Percentiles rank a stretch among this genome's conserved stretches.
phyloP scores from a whole-genome alignment of 1,140 invertebrate genomes.

The Caenorhabditis elegans region DNA sequence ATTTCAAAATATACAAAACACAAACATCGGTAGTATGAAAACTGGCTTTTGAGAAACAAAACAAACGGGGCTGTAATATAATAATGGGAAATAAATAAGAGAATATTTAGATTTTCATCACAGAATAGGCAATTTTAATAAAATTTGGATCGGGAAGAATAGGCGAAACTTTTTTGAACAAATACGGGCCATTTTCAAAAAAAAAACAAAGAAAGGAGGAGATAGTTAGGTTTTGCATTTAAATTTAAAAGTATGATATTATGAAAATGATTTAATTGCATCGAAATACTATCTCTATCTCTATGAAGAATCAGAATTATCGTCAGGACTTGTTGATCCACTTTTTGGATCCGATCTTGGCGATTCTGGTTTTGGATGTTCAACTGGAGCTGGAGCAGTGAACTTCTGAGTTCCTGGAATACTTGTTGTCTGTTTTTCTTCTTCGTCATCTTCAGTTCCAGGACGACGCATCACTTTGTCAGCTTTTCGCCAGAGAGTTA shows the following conservation, averaged over 20 bases:
- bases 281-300: background rate
- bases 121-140: slow-evolving; percentile 20
- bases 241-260: no score
- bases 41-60: background rate
- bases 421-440: background rate
- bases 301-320: slow-evolving; percentile 13
- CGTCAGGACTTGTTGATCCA: slow-evolving; percentile 15
- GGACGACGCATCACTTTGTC: slow-evolving; percentile 29
- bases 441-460: background rate
- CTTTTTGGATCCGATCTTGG: background rate
- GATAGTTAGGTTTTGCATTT: no score
- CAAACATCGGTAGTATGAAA: no score
- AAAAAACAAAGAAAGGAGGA: background rate
- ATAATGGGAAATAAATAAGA: background rate
- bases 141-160: background rate
- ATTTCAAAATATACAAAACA: no score
- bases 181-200: background rate
- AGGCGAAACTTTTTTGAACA: slow-evolving; percentile 8
- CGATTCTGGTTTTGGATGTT: slow-evolving; percentile 7
- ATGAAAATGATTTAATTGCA: no score
- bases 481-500: slow-evolving; percentile 50
- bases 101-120: background rate
- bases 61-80: background rate
- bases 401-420: background rate
- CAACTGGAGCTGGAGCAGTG: background rate